Conservation (phyloP, 2,888 invertebrate genomes). For the Torymus tubicola region DNA sequence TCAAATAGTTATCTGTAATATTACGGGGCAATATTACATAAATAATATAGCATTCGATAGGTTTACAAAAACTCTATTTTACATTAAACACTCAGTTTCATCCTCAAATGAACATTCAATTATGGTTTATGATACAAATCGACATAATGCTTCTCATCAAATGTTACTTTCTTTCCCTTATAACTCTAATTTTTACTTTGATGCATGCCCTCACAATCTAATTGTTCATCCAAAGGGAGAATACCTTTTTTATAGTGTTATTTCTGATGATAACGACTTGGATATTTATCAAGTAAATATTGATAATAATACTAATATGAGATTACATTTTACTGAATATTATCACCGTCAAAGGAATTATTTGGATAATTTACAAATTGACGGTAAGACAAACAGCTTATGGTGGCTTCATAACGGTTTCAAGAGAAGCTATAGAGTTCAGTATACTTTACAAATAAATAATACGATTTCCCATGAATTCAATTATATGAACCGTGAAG, state of each 20-base stretch:
- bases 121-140: neutral
- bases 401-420: no score
- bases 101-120: neutral
- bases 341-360: no score
- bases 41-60: conserved; percentile 29
- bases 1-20: neutral
- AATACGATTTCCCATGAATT: no score
- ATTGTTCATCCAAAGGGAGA: neutral
- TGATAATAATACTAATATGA: no score
- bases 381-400: no score
- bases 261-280: no score
- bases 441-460: no score
- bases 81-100: neutral
- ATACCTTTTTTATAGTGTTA: conserved; percentile 13
- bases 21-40: neutral
- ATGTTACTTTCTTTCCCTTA: neutral
- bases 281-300: no score
- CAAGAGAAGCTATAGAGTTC: no score
- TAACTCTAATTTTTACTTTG: neutral
- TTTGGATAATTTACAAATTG: no score
- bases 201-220: conserved; percentile 7
- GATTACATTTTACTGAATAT: no score
- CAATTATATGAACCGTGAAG: no score
- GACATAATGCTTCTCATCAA: neutral
- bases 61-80: conserved; percentile 28